Conservation (phyloP, 2,888 invertebrate genomes). For the Caenorhabditis sp. region DNA sequence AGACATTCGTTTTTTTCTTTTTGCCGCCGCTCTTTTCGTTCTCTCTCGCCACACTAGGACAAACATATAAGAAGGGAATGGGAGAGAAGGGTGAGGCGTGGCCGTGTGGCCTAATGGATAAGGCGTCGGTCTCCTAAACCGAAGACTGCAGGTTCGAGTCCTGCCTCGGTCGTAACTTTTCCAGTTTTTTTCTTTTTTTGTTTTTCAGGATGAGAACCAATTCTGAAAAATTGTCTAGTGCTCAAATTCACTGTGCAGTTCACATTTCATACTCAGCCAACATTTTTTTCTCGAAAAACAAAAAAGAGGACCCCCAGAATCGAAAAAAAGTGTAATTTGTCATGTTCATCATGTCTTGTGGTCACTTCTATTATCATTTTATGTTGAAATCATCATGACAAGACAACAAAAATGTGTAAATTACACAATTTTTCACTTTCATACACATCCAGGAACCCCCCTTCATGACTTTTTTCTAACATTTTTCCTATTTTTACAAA, state of each 20-base stretch:
- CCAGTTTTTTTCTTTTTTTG: conserved; percentile 6
- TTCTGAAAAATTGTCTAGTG: no score
- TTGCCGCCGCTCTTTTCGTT: conserved; percentile 7
- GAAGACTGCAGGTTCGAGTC: conserved; percentile 67
- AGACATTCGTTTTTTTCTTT: conserved; percentile 16
- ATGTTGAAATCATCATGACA: background rate
- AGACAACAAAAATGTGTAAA: background rate
- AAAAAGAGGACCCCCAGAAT: no score
- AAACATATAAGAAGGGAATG: background rate
- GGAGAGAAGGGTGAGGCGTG: conserved; percentile 9
- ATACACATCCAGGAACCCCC: background rate
- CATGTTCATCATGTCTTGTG: no score
- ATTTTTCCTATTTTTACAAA: background rate
- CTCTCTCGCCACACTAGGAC: background rate
- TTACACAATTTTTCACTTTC: no score
- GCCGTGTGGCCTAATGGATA: conserved; percentile 65
- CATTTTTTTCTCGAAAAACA: no score
- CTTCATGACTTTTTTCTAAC: background rate
- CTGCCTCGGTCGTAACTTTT: conserved; percentile 49
- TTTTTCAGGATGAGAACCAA: background rate
- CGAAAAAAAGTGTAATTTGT: no score
- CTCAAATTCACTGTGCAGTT: no score
- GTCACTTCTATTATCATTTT: no score
- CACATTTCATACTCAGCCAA: no score
- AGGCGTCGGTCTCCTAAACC: conserved; percentile 70